Conservation (phyloP, 2,888 invertebrate species). For the Zhuqinia jingwanae region DNA sequence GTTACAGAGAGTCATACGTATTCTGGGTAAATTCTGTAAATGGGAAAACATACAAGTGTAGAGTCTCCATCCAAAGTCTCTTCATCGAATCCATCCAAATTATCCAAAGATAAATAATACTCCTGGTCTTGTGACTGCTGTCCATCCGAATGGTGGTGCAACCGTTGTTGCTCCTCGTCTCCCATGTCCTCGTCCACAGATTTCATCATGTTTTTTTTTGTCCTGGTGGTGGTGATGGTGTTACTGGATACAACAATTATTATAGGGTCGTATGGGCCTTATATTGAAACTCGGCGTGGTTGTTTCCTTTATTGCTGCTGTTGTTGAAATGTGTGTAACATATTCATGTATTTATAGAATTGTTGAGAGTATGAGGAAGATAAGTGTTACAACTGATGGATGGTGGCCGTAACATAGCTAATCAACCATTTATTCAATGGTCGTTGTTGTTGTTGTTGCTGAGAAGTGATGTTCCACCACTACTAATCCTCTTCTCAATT, state of each 20-base stretch:
- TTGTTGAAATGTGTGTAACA: not conserved
- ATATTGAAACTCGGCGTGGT: too few relatives aligned
- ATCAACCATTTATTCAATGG: slow-evolving; percentile 39
- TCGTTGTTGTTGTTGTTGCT: not conserved
- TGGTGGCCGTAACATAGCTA: not conserved
- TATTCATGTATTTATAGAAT: not conserved
- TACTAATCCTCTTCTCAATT: not conserved
- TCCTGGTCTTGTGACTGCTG: slow-evolving; percentile 26
- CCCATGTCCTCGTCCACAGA: slow-evolving; percentile 20
- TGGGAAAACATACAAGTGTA: slow-evolving; percentile 41
- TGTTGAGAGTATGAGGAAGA: not conserved
- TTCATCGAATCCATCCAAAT: slow-evolving; percentile 65
- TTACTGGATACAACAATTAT: too few relatives aligned
- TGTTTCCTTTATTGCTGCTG: not conserved
- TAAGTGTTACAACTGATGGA: not conserved
- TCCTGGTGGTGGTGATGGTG: too few relatives aligned
- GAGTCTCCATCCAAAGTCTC: slow-evolving; percentile 58
- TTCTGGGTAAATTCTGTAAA: not conserved
- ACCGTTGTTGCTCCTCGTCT: not conserved
- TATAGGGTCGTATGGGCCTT: too few relatives aligned
- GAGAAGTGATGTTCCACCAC: slow-evolving; percentile 5
- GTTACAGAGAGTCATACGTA: too few relatives aligned
- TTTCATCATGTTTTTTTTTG: slow-evolving; percentile 37
- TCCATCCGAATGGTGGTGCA: slow-evolving; percentile 24
- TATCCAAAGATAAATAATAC: slow-evolving; percentile 52